A percentile compares a stretch with the other conserved stretches of the same genome.
Evolutionary conservation across 2,888 invertebrate species (phyloP).

Genomic region (Cristatella mucedo): DNA sequence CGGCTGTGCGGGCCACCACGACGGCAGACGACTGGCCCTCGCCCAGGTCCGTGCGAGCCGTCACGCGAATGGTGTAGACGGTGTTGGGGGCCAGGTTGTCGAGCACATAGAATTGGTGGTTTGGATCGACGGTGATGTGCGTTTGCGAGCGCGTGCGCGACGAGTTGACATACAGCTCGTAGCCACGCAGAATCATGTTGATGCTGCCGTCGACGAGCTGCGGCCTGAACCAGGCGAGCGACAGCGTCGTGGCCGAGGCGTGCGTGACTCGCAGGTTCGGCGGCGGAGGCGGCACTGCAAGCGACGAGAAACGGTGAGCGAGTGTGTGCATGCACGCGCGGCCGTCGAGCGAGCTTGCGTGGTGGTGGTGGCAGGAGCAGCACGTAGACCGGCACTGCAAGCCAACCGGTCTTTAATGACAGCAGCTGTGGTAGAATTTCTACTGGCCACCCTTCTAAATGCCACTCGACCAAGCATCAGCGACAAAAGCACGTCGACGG

Average conservation of each 20-base stretch:
- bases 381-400: too few relatives aligned
- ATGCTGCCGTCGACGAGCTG: constrained; percentile 67
- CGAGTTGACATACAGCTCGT: constrained; percentile 83
- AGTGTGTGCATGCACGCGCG: too few relatives aligned
- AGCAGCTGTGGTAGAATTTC: too few relatives aligned
- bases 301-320: too few relatives aligned
- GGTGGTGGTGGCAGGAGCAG: too few relatives aligned
- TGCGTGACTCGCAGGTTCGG: constrained; percentile 64
- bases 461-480: too few relatives aligned
- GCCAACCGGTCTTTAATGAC: too few relatives aligned
- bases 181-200: constrained; percentile 54
- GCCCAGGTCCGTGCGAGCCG: constrained; percentile 71
- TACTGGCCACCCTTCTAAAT: too few relatives aligned
- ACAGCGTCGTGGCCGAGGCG: constrained; percentile 1
- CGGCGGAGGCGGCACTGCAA: constrained; percentile 82
- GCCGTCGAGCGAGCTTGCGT: too few relatives aligned
- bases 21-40: constrained; percentile 89
- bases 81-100: constrained; percentile 86
- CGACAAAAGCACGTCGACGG: too few relatives aligned
- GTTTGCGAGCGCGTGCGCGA: constrained; percentile 21
- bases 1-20: constrained; percentile 81
- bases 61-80: constrained; percentile 87
- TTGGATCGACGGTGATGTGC: not conserved
- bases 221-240: constrained; percentile 74
- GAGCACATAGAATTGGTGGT: constrained; percentile 43